Conservation (phyloP, 2,888 invertebrate species). For the Aleiodes alternator region DNA sequence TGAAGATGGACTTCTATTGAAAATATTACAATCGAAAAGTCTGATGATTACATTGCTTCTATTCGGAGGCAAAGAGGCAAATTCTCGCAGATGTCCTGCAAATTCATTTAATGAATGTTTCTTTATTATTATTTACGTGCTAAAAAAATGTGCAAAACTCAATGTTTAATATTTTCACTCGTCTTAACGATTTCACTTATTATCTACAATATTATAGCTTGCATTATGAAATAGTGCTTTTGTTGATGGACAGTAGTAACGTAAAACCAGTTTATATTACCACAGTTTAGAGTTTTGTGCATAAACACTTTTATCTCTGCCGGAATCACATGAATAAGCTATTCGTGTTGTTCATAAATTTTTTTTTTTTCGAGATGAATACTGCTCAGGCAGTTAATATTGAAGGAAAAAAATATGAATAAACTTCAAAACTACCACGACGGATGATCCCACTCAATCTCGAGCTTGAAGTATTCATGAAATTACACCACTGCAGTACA, state of each 20-base stretch:
- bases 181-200: neutral
- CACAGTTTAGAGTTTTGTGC: neutral
- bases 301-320: neutral
- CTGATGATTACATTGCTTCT: too few relatives aligned
- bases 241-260: neutral
- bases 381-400: neutral
- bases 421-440: neutral
- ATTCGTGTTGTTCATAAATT: neutral
- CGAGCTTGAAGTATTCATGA: constrained; percentile 20
- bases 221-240: neutral
- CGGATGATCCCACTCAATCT: neutral
- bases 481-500: constrained; percentile 14
- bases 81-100: too few relatives aligned
- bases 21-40: too few relatives aligned
- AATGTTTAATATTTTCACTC: constrained; percentile 5
- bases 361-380: neutral
- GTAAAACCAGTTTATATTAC: constrained; percentile 8
- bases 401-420: neutral
- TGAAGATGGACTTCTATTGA: too few relatives aligned
- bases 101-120: too few relatives aligned
- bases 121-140: too few relatives aligned
- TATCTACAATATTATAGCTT: neutral
- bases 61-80: too few relatives aligned
- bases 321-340: neutral
- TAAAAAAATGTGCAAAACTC: neutral